Percentiles rank a stretch among this genome's conserved stretches.
Conservation (phyloP, 2,113 vertebrate species). For the Lamprotornis superbus region DNA sequence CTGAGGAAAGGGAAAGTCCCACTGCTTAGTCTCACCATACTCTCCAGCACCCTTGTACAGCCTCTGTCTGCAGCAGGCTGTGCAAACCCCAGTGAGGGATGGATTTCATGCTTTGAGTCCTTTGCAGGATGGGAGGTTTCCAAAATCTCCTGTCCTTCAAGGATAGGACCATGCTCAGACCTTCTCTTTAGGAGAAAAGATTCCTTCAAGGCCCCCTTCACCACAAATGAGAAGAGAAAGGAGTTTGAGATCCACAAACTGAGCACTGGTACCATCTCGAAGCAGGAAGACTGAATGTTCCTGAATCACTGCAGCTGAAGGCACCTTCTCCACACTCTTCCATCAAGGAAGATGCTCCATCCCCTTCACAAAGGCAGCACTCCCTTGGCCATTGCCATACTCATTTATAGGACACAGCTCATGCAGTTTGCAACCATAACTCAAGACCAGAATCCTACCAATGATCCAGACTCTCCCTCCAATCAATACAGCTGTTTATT, state of each 20-base stretch:
- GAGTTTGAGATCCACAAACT: background rate
- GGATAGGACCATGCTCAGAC: background rate
- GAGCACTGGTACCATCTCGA: background rate
- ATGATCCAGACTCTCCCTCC: background rate
- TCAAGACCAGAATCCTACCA: background rate
- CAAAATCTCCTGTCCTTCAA: background rate
- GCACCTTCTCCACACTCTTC: background rate
- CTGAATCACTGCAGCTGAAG: background rate
- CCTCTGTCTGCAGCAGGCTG: background rate
- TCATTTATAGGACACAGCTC: background rate
- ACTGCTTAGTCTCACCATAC: background rate
- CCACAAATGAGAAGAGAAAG: background rate
- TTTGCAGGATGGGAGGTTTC: background rate
- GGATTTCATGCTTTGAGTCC: background rate
- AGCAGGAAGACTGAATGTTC: background rate
- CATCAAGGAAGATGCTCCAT: background rate
- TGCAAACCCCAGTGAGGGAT: background rate
- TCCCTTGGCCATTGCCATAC: background rate
- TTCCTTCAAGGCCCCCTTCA: background rate
- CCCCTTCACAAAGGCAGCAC: background rate
- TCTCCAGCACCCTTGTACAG: background rate
- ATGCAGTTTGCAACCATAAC: background rate
- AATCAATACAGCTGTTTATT: background rate
- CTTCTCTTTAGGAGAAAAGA: background rate
- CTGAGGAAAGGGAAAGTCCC: background rate